Evolutionary conservation across 1,140 invertebrate species (phyloP).

Genomic region (Heliconius himera): DNA sequence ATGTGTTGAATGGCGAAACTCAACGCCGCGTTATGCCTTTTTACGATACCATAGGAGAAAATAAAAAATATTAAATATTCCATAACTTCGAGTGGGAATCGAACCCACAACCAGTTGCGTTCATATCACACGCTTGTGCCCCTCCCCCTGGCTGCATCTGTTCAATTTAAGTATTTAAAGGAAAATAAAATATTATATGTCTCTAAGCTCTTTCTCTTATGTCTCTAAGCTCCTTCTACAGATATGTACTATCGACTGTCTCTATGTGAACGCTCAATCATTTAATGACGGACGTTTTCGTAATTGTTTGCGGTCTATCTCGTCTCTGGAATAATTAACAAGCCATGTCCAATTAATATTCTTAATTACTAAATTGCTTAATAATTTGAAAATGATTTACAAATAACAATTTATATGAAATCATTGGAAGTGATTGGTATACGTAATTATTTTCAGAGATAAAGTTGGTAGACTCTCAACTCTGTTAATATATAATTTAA

Average conservation of each 20-base stretch:
- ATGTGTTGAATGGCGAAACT: no score
- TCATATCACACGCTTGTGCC: no score
- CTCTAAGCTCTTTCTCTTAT: no score
- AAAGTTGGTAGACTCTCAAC: not conserved
- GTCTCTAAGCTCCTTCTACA: not conserved
- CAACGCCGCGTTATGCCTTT: no score
- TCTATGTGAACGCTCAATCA: not conserved
- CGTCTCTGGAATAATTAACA: constrained; percentile 8
- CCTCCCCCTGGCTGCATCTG: no score
- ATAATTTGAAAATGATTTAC: not conserved
- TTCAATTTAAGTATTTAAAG: not conserved
- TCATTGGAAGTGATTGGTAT: not conserved
- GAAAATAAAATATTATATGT: no score
- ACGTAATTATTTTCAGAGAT: no score
- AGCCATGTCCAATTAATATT: constrained; percentile 15
- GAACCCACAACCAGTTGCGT: no score
- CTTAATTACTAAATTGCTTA: not conserved
- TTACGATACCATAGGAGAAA: no score
- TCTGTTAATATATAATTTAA: not conserved
- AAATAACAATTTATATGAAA: not conserved
- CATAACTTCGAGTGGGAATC: no score
- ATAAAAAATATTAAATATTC: no score
- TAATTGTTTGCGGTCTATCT: constrained; percentile 6
- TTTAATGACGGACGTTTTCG: not conserved
- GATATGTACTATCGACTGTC: no score